Percentiles rank a stretch among this genome's conserved stretches.
Evolutionary conservation across 2,888 invertebrate species (phyloP).

Genomic region (Ptilodon capucinus): DNA sequence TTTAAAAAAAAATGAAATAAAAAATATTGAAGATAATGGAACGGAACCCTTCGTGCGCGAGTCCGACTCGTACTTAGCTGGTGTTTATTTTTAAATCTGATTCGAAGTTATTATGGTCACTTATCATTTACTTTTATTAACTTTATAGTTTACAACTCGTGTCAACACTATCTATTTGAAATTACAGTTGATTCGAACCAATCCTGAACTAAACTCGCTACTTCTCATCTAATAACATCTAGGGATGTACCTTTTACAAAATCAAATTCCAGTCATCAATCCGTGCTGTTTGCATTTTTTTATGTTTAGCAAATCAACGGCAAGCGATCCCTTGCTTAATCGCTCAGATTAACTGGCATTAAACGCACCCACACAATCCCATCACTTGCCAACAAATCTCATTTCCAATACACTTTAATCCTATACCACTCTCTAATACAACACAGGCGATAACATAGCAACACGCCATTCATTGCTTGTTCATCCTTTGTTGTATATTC

Average conservation of each 20-base stretch:
- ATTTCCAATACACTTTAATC: slow-evolving; percentile 77
- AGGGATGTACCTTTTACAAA: slow-evolving; percentile 30
- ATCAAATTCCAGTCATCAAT: slow-evolving; percentile 44
- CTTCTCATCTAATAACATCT: not conserved
- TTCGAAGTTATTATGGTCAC: too few species aligned
- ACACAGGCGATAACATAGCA: slow-evolving; percentile 13
- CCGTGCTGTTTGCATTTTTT: slow-evolving; percentile 44
- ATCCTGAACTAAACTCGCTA: not conserved
- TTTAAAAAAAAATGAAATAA: too few species aligned
- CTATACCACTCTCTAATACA: slow-evolving; percentile 23
- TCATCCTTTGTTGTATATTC: not conserved
- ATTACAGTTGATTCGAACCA: not conserved
- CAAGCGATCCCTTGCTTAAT: slow-evolving; percentile 55
- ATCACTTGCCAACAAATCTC: slow-evolving; percentile 75
- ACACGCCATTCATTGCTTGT: slow-evolving; percentile 30
- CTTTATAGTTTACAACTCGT: too few species aligned
- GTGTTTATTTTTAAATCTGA: too few species aligned
- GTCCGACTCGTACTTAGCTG: too few species aligned
- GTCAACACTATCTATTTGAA: too few species aligned
- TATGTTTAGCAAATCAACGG: slow-evolving; percentile 43
- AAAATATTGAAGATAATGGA: too few species aligned
- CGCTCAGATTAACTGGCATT: slow-evolving; percentile 69
- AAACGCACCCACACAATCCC: slow-evolving; percentile 68
- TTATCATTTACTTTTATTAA: too few species aligned
- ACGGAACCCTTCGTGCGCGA: too few species aligned